These are phyloP conservation scores for Actinostola sp. DNA, from an alignment of 92 coral and sea anemone genomes.

Conservation along the genomic window DNA sequence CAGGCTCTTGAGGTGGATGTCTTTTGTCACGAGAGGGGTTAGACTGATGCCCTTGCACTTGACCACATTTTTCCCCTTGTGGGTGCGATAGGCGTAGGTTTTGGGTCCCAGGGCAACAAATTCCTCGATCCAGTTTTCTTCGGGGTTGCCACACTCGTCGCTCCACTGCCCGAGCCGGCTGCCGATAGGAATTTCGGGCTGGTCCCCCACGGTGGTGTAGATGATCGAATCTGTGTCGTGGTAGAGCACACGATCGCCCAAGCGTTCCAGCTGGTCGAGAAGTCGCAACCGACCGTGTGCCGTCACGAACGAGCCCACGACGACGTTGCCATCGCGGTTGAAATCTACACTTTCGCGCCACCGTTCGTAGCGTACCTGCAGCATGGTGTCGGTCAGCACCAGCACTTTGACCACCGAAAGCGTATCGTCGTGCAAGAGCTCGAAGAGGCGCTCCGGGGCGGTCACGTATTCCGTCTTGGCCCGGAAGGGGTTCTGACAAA, in stretches of 20 bases:
- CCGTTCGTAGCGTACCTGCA: slow-evolving; percentile 2
- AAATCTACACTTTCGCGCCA: background rate
- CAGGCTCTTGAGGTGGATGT: slow-evolving; percentile 3
- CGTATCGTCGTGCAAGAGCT: background rate
- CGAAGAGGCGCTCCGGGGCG: background rate
- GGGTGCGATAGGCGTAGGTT: slow-evolving; percentile 22
- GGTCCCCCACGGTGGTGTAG: background rate
- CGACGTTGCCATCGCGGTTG: background rate
- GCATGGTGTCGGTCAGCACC: background rate
- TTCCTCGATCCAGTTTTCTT: background rate
- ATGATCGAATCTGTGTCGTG: slow-evolving; percentile 35
- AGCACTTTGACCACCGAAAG: background rate
- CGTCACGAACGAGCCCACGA: slow-evolving; percentile 19
- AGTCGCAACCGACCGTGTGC: slow-evolving; percentile 5
- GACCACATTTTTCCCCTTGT: slow-evolving; percentile 1
- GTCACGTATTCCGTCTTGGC: slow-evolving; percentile 18
- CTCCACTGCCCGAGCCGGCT: slow-evolving; percentile 7
- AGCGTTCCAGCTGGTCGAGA: background rate
- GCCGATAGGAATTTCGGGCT: background rate
- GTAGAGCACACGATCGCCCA: slow-evolving; percentile 21
- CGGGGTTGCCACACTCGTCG: slow-evolving; percentile 7
- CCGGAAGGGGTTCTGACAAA: background rate
- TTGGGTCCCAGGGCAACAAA: slow-evolving; percentile 29
- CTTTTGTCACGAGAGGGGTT: background rate
- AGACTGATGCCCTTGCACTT: slow-evolving; percentile 27